Conservation (phyloP, 1,140 invertebrate species). For the Halesus radiatus region DNA sequence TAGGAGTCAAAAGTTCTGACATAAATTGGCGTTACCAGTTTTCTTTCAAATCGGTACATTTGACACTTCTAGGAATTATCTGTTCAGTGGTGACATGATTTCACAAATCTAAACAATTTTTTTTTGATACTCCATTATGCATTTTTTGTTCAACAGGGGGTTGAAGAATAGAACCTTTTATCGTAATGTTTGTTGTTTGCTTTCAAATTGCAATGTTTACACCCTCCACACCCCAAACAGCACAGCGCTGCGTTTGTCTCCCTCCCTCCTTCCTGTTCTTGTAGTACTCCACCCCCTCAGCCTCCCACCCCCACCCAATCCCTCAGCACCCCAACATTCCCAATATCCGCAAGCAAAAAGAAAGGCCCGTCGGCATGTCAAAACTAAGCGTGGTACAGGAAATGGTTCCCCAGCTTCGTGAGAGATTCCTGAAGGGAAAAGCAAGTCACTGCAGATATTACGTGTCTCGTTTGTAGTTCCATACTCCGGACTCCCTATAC, state of each 20-base stretch:
- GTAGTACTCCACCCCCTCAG: not conserved
- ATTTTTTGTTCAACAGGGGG: no score
- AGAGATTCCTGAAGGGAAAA: conserved; percentile 30
- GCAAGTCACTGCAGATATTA: conserved; percentile 45
- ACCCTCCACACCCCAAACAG: no score
- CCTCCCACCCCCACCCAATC: not conserved
- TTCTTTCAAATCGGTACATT: no score
- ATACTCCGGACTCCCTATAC: not conserved
- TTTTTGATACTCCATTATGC: no score
- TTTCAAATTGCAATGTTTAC: not conserved
- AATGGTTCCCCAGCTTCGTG: conserved; percentile 22
- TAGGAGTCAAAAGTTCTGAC: no score
- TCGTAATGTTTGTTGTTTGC: not conserved
- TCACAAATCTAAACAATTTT: no score
- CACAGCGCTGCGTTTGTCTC: conserved; percentile 21
- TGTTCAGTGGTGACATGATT: no score
- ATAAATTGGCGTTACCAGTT: no score
- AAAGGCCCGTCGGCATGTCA: conserved; percentile 39
- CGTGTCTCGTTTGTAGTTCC: conserved; percentile 26
- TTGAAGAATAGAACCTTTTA: no score
- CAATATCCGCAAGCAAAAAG: conserved; percentile 42
- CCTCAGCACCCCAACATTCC: not conserved
- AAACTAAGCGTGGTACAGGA: conserved; percentile 39
- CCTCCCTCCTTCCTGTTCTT: no score
- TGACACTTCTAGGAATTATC: no score